Evolutionary conservation across 2,113 vertebrate genomes (phyloP), one percentile per base, ranked within the genome.

Genomic region (Propithecus coquereli): DNA sequence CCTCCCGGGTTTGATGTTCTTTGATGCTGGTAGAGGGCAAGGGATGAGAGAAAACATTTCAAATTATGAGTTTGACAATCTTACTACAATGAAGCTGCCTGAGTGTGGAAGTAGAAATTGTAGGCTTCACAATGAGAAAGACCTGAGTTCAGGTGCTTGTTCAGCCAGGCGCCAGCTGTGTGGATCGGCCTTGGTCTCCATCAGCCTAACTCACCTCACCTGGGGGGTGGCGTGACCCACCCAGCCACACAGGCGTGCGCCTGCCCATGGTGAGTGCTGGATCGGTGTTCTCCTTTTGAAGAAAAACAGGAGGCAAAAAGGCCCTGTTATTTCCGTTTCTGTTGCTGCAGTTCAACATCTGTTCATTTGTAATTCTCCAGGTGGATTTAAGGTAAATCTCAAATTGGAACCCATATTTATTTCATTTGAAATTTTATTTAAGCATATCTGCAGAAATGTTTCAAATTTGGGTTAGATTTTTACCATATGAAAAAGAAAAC

Each of bases 361-460:
- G 23, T 57, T 65, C 34, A 30, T 66, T 47, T 74, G 7, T 76
- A 37, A 65, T 34, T 76, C 17, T 61, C 16, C 32, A 71, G 59
- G 61, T 71, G 13, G 16, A 47, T 87, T 68, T 20, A 40, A 91
- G 77, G 45, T 47, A 91, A 88, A 81, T 73, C 32, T 91, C 50
- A 76, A 87, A 71, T 17, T 81, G 4, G 37, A 73, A 59, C 16
- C 0, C 6, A 74, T 84, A 34, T 63, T 40, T 52, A 8, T 84
- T 93, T 47, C 34, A 59, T 93, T 73, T 89, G 13, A 57, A 25
- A n/a, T 90, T 76, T 82, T 63, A 68, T 79, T 94, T 90, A 68
- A 79, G 40, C 17, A 6, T 63, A 40, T 43, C 70, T 65, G 12
- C 16, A 52, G 37, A 54, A 70, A 37, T 12, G 5, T 66, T 89